Conservation (phyloP, 1,140 invertebrate species). For the Anastrepha obliqua region DNA sequence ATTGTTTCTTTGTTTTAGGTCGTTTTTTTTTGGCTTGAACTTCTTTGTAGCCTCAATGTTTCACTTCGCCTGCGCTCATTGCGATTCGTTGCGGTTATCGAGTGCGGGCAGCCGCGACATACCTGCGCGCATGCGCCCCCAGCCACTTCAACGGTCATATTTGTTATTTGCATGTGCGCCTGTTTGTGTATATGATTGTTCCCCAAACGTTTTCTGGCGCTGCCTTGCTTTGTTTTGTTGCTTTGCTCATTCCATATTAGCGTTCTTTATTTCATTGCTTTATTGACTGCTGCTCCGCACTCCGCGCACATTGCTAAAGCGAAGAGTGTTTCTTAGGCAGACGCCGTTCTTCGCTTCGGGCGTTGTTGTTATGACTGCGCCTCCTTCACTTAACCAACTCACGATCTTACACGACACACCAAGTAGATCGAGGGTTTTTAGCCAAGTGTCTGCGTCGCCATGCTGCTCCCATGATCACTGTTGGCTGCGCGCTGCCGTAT, state of each 20-base stretch:
- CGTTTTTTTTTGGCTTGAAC: neutral
- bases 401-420: slow-evolving; percentile 19
- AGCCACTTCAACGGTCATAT: neutral
- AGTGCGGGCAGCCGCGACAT: slow-evolving; percentile 63
- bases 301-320: slow-evolving; percentile 48
- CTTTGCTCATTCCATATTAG: slow-evolving; percentile 53
- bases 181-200: neutral
- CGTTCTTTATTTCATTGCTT: slow-evolving; percentile 60
- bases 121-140: slow-evolving; percentile 63
- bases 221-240: neutral
- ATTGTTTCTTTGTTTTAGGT: neutral
- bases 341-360: slow-evolving; percentile 7
- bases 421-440: neutral
- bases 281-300: slow-evolving; percentile 43
- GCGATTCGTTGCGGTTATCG: slow-evolving; percentile 66
- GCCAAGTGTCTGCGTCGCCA: neutral
- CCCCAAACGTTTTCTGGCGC: neutral
- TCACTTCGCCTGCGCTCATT: neutral
- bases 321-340: neutral
- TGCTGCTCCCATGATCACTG: neutral
- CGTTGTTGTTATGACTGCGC: neutral
- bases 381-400: slow-evolving; percentile 32
- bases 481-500: slow-evolving; percentile 60
- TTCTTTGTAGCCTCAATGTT: neutral
- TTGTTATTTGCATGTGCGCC: neutral